These are phyloP conservation scores for Nyleta sp. DNA, from an alignment of 2,888 invertebrate genomes.

Conservation along the genomic window DNA sequence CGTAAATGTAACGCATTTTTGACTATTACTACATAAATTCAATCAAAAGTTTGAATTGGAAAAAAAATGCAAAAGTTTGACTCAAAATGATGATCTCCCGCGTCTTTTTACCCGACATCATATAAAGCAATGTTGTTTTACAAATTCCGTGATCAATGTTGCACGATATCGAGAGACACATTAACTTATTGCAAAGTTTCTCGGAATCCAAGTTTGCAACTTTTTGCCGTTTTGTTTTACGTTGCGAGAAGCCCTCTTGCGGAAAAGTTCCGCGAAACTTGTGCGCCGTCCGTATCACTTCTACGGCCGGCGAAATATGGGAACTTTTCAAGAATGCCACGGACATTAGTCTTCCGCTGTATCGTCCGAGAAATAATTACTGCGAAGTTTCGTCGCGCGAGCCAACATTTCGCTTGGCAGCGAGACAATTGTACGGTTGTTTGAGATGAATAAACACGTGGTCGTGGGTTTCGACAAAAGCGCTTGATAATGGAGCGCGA, in stretches of 20 bases:
- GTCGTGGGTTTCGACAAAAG: constrained; percentile 6
- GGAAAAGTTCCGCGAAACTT: constrained; percentile 14
- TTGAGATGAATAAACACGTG: constrained; percentile 4
- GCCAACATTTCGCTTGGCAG: constrained; percentile 16
- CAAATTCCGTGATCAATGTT: too few relatives aligned
- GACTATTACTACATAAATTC: too few relatives aligned
- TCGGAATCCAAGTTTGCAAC: constrained; percentile 6
- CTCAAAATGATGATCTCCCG: too few relatives aligned
- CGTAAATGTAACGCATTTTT: too few relatives aligned
- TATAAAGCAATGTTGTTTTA: background rate
- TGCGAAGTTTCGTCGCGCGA: constrained; percentile 4
- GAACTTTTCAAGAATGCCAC: constrained; percentile 18
- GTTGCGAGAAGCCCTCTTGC: constrained; percentile 13
- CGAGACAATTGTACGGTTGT: constrained; percentile 11
- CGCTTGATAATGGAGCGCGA: background rate
- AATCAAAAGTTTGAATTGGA: too few relatives aligned
- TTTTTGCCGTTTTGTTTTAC: constrained; percentile 1
- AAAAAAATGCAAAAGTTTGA: too few relatives aligned
- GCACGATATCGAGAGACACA: background rate
- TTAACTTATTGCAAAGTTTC: constrained; percentile 43
- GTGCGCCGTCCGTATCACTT: background rate
- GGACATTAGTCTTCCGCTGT: constrained; percentile 11
- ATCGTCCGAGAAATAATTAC: constrained; percentile 24
- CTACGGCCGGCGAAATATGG: background rate
- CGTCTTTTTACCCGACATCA: too few relatives aligned